These are phyloP conservation scores for Ramazzottius varieornatus DNA, from an alignment of 2,888 invertebrate genomes.

Conservation along the genomic window DNA sequence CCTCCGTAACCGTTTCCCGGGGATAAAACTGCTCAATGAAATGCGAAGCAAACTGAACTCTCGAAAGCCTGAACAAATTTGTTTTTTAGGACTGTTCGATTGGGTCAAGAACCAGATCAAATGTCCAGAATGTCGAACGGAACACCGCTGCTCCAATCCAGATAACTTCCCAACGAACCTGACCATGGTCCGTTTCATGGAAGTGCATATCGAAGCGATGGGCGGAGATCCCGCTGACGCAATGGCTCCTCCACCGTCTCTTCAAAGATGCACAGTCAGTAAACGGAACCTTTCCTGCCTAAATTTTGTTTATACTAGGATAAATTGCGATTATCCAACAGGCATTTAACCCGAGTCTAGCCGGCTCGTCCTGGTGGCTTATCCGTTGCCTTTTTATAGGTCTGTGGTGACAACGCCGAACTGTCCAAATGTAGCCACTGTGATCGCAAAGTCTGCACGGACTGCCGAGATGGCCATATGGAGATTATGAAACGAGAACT, in stretches of 20 bases:
- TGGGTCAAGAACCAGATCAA: constrained; percentile 80
- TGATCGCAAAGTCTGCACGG: constrained; percentile 82
- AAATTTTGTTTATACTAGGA: too few relatives aligned
- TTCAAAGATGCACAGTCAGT: constrained; percentile 1
- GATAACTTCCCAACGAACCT: constrained; percentile 86
- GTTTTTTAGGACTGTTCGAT: constrained; percentile 43
- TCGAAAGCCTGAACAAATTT: background rate
- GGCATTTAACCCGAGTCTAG: too few relatives aligned
- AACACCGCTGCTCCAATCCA: constrained; percentile 79
- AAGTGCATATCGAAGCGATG: constrained; percentile 60
- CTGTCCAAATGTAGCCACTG: constrained; percentile 58
- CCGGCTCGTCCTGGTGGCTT: too few relatives aligned
- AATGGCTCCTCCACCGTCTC: background rate
- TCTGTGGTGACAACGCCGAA: constrained; percentile 21
- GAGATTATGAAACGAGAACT: constrained; percentile 78
- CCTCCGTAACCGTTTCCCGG: too few relatives aligned
- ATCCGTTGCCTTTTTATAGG: constrained; percentile 12
- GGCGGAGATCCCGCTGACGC: constrained; percentile 12
- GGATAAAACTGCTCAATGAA: too few relatives aligned
- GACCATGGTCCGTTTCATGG: constrained; percentile 71
- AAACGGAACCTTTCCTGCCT: too few relatives aligned
- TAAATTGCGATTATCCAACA: too few relatives aligned
- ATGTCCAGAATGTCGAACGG: constrained; percentile 91
- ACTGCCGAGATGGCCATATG: constrained; percentile 77
- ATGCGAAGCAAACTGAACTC: too few relatives aligned